These are phyloP conservation scores for Halcyon smyrnensis DNA, from an alignment of 2,797 vertebrate species.

Conservation along the genomic window DNA sequence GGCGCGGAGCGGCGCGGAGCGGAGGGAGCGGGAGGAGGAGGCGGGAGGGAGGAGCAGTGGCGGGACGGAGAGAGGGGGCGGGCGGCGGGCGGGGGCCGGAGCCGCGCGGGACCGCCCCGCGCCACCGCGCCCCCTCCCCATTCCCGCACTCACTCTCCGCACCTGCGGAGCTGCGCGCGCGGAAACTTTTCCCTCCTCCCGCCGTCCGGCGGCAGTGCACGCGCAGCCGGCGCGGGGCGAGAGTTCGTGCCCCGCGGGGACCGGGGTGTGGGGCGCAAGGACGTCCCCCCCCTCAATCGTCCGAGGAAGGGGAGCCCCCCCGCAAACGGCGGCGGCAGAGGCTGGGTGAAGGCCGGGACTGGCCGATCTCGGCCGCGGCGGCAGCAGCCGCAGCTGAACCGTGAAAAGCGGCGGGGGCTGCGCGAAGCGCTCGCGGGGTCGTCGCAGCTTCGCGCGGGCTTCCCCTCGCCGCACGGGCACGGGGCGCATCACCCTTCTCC, in stretches of 20 bases:
- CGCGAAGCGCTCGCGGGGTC: background rate
- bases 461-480: fast-evolving
- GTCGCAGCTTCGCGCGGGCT: no score
- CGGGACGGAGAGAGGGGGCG: background rate
- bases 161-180: background rate
- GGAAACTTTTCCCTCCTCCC: no score
- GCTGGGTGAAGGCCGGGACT: no score
- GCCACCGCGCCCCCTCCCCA: background rate
- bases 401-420: background rate
- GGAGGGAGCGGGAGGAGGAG: background rate
- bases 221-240: background rate
- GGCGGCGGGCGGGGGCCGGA: background rate
- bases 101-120: no score
- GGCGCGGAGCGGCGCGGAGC: background rate
- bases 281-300: background rate
- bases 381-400: background rate
- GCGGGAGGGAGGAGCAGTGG: background rate
- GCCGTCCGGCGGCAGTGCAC: background rate
- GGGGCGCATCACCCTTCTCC: fast-evolving
- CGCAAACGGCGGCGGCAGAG: no score
- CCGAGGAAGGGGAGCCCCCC: background rate
- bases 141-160: background rate
- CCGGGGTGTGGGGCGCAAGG: background rate
- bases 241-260: background rate
- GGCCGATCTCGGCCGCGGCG: background rate